Evolutionary conservation across 2,797 vertebrate genomes (phyloP).

Genomic region (Nyctalus aviator): DNA sequence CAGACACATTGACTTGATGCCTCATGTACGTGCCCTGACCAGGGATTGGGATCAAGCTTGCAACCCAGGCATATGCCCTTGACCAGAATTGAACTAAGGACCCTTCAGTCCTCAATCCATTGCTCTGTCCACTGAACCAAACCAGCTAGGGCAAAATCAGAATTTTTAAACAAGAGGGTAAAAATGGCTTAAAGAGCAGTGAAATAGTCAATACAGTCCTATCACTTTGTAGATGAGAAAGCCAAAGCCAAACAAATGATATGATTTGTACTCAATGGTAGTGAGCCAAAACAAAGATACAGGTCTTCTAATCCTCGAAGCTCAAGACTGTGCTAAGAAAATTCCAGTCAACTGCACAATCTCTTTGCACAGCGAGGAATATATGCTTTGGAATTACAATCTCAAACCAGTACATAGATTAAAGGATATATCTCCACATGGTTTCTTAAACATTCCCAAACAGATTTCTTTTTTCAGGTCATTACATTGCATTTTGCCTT

Average conservation of each 20-base stretch:
- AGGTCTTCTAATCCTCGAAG: neutral
- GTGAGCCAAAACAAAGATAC: neutral
- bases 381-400: slow-evolving; percentile 39
- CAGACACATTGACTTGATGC: too few species aligned
- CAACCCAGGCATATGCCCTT: too few species aligned
- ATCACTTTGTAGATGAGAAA: slow-evolving; percentile 8
- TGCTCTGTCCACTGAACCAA: too few species aligned
- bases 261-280: neutral
- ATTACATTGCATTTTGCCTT: neutral
- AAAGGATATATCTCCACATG: neutral
- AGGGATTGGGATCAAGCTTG: too few species aligned
- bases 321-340: neutral
- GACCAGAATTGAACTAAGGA: too few species aligned
- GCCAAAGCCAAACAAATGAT: neutral
- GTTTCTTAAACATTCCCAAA: slow-evolving; percentile 33
- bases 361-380: neutral
- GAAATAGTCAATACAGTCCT: neutral
- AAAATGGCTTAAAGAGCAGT: neutral
- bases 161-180: neutral
- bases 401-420: neutral
- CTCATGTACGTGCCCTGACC: too few species aligned
- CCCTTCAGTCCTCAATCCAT: too few species aligned
- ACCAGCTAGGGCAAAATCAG: too few species aligned
- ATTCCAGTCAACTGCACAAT: neutral
- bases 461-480: neutral